phyloP scores from a whole-genome alignment of 2,888 invertebrate species.

The Phengaris alcon region DNA sequence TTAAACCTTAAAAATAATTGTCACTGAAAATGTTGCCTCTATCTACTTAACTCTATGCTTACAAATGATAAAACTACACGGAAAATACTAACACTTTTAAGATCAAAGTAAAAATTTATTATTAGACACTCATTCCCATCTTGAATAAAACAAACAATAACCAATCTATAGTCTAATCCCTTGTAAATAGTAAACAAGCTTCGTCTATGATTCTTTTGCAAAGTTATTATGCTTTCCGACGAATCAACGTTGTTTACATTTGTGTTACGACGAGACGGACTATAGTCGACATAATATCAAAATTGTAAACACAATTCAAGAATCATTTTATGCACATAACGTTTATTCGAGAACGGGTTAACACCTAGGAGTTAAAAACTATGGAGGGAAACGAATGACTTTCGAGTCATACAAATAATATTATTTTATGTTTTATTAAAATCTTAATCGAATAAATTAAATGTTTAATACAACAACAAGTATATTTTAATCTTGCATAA shows the following conservation, averaged over 20 bases:
- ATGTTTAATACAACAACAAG: not conserved
- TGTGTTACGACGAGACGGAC: conserved; percentile 10
- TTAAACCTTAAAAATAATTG: not conserved
- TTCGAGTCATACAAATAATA: conserved; percentile 27
- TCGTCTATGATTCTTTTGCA: not conserved
- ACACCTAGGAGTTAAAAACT: conserved; percentile 29
- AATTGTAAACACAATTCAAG: conserved; percentile 30
- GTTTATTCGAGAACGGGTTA: conserved; percentile 26
- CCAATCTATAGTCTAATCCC: not conserved
- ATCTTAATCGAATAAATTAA: conserved; percentile 27
- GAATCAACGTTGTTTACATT: not conserved
- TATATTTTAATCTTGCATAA: conserved; percentile 19
- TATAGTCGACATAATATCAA: conserved; percentile 5
- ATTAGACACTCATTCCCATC: conserved; percentile 31
- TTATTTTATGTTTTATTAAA: conserved; percentile 24
- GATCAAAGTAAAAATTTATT: conserved; percentile 62
- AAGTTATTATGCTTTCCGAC: not conserved
- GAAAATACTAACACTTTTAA: conserved; percentile 69
- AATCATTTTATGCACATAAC: conserved; percentile 29
- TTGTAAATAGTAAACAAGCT: not conserved
- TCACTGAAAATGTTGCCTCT: not conserved
- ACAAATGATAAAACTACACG: conserved; percentile 69
- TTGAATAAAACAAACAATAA: conserved; percentile 26
- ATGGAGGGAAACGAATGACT: conserved; percentile 28
- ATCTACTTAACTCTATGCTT: conserved; percentile 14